A percentile compares a stretch with the other conserved stretches of the same genome.
These are phyloP conservation scores for Mus spretus DNA, from an alignment of 2,797 vertebrate genomes.

Conservation along the genomic window DNA sequence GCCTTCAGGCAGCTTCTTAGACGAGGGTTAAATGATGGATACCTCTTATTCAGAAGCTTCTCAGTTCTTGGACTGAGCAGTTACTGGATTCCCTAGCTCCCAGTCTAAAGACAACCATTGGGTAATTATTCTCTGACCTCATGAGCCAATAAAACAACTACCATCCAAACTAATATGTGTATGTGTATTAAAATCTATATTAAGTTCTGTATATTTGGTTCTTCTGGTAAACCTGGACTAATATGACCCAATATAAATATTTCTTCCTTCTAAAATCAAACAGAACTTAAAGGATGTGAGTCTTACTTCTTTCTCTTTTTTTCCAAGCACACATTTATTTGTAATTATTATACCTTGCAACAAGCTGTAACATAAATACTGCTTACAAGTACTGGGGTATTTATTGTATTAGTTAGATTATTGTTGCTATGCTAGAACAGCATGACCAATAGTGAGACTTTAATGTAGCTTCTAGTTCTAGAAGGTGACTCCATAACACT, in stretches of 20 bases:
- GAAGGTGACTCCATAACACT: not conserved
- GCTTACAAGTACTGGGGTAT: not conserved
- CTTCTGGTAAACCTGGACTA: not conserved
- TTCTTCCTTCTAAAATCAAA: not conserved
- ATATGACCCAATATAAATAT: not conserved
- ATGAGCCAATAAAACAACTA: not conserved
- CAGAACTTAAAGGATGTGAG: not conserved
- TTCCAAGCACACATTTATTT: not conserved
- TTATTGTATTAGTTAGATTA: not conserved
- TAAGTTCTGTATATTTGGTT: not conserved
- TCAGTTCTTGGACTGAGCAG: not conserved
- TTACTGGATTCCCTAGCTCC: not conserved
- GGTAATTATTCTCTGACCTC: not conserved
- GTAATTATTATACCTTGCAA: not conserved
- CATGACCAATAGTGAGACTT: not conserved
- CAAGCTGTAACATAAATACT: not conserved
- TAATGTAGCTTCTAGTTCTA: not conserved
- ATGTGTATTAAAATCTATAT: not conserved
- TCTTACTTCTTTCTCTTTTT: not conserved
- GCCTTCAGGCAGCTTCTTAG: not conserved
- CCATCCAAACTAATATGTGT: not conserved
- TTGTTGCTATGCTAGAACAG: not conserved
- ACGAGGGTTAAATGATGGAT: too few species aligned
- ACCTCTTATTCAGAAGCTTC: not conserved
- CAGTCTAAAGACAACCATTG: not conserved